Conservation (phyloP, 35 echinoderm and acorn worm species). For the Ptychodera flava region DNA sequence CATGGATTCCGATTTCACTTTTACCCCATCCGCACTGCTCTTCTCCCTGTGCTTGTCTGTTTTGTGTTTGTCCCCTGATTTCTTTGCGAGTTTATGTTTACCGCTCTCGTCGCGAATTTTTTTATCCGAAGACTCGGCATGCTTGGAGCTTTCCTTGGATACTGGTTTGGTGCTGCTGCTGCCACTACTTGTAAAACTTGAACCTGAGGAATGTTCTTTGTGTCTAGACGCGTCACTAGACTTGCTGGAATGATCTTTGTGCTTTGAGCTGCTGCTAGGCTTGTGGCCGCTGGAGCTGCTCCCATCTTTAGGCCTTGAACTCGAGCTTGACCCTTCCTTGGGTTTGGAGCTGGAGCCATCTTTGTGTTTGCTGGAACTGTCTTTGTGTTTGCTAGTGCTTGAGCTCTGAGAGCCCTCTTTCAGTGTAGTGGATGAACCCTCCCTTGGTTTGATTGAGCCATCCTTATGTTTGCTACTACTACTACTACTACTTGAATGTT, state of each 20-base stretch:
- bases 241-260: slow-evolving; percentile 25
- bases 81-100: not conserved
- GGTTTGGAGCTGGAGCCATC: slow-evolving; percentile 20
- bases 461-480: not conserved
- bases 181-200: slow-evolving; percentile 11
- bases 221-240: slow-evolving; percentile 15
- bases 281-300: slow-evolving; percentile 11
- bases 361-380: slow-evolving; percentile 21
- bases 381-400: not conserved
- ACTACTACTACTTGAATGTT: not conserved
- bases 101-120: slow-evolving; percentile 7
- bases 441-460: not conserved
- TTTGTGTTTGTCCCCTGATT: slow-evolving; percentile 23
- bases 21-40: slow-evolving; percentile 29
- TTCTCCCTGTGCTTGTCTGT: slow-evolving; percentile 23
- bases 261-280: slow-evolving; percentile 6
- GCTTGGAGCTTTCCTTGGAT: not conserved
- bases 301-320: slow-evolving; percentile 19
- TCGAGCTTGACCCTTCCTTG: slow-evolving; percentile 33
- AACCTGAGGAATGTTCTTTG: slow-evolving; percentile 45
- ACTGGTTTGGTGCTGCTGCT: slow-evolving; percentile 5
- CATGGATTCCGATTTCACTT: slow-evolving; percentile 22
- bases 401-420: no score
- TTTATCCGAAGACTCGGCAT: not conserved
- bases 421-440: not conserved